Percentiles rank a stretch among this genome's conserved stretches.
Conservation (phyloP, 1,140 invertebrate species). For the Pseudomyrmex flavicornis region DNA sequence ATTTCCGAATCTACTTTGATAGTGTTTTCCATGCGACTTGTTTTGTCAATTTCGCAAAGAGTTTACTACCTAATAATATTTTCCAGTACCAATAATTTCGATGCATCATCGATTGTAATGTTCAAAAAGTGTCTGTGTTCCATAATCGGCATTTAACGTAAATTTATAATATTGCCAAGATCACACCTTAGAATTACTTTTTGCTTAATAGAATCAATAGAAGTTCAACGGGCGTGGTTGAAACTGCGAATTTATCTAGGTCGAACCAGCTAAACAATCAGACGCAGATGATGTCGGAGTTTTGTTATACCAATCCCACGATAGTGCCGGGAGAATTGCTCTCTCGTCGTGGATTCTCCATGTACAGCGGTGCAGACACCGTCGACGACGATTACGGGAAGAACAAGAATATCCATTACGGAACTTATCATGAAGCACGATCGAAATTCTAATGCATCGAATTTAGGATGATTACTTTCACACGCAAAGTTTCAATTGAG, state of each 20-base stretch:
- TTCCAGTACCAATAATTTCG: too few species aligned
- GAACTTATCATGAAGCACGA: constrained; percentile 70
- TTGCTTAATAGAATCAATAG: background rate
- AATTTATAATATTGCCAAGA: background rate
- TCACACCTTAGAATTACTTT: constrained; percentile 7
- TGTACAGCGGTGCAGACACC: constrained; percentile 78
- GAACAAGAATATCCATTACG: constrained; percentile 61
- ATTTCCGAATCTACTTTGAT: background rate
- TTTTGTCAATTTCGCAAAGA: too few species aligned
- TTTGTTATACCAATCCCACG: constrained; percentile 82
- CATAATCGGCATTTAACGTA: background rate
- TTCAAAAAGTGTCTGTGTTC: background rate
- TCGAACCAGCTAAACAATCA: constrained; percentile 79
- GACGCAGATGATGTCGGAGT: constrained; percentile 80
- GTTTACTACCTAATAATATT: too few species aligned
- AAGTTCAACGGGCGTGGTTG: background rate
- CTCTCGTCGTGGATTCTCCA: constrained; percentile 80
- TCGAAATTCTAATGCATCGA: constrained; percentile 76
- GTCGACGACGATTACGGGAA: constrained; percentile 72
- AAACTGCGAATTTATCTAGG: constrained; percentile 70
- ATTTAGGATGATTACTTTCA: background rate
- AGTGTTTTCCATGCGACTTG: background rate
- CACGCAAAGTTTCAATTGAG: background rate
- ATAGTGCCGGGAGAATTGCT: constrained; percentile 81
- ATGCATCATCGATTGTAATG: too few species aligned